Percentiles rank a stretch among this genome's conserved stretches.
phyloP scores from a whole-genome alignment of 30 jellyfish, hydroid and myxozoan species.

The Nemopilema nomurai region DNA sequence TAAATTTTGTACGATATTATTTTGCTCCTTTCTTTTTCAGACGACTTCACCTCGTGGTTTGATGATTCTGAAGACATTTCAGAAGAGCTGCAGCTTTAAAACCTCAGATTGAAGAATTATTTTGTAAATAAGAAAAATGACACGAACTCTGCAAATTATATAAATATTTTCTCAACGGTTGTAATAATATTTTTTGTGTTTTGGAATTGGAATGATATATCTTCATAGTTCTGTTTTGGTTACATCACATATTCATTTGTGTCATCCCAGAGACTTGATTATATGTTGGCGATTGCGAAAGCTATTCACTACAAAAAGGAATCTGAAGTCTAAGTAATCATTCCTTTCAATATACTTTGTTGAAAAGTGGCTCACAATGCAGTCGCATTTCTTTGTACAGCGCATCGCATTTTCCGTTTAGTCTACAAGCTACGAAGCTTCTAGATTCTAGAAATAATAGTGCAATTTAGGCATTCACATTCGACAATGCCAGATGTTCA shows the following conservation, averaged over 20 bases:
- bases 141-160: neutral
- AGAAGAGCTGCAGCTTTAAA: neutral
- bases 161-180: neutral
- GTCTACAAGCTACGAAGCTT: too few relatives aligned
- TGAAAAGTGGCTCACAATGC: too few relatives aligned
- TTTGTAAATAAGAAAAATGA: neutral
- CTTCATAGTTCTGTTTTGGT: neutral
- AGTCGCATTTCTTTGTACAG: too few relatives aligned
- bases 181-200: neutral
- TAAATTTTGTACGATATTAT: neutral
- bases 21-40: neutral
- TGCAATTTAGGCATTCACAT: too few relatives aligned
- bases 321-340: too few relatives aligned
- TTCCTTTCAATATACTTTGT: too few relatives aligned
- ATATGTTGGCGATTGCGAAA: too few relatives aligned
- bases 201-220: neutral
- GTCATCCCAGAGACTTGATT: too few relatives aligned
- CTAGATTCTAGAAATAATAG: too few relatives aligned
- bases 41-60: constrained; percentile 20
- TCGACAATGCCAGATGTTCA: too few relatives aligned
- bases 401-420: too few relatives aligned
- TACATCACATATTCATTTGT: neutral
- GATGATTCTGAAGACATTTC: constrained; percentile 20
- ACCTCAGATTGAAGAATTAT: neutral
- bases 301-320: too few relatives aligned